These are phyloP conservation scores for Steatocranus sp. DNA, from an alignment of 2,797 vertebrate species.

Conservation along the genomic window DNA sequence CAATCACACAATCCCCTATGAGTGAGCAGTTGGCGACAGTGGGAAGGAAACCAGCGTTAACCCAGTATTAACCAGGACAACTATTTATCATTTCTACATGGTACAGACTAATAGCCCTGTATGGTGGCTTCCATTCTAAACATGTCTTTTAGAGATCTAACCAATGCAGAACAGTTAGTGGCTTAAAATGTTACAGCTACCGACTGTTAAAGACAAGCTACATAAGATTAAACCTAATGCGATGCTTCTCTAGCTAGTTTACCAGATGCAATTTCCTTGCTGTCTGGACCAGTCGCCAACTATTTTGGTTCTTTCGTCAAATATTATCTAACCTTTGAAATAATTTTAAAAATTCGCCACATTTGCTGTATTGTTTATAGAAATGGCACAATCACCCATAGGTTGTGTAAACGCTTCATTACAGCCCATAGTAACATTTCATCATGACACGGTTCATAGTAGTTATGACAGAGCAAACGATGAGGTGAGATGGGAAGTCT, in stretches of 20 bases:
- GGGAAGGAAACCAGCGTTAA: background rate
- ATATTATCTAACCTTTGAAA: background rate
- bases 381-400: background rate
- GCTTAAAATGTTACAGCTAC: background rate
- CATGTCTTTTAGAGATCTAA: background rate
- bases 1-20: background rate
- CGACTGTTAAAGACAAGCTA: background rate
- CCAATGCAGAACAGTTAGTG: background rate
- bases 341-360: fast-evolving
- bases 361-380: background rate
- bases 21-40: background rate
- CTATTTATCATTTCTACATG: background rate
- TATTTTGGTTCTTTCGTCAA: background rate
- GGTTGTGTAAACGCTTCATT: background rate
- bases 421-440: background rate
- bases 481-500: background rate
- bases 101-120: background rate
- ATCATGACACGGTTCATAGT: background rate
- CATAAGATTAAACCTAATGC: background rate
- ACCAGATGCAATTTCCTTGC: background rate
- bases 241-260: background rate
- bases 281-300: background rate
- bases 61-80: background rate
- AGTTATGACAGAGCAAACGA: background rate
- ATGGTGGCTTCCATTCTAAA: background rate